Evolutionary conservation across 1,140 invertebrate species (phyloP).

Genomic region (Delia radicum): DNA sequence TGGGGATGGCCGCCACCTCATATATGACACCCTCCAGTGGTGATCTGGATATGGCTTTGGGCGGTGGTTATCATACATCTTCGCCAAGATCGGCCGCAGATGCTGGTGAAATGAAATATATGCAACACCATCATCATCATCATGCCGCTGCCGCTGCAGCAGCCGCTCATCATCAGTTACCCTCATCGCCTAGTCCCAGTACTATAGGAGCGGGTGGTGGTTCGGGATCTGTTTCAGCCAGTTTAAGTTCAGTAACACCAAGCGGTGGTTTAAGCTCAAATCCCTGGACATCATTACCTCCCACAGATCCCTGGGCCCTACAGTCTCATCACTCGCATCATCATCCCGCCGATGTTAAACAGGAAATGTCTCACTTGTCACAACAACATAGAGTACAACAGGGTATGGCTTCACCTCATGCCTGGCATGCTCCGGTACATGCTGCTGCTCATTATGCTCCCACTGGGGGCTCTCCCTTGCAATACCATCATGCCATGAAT

Average conservation of each 20-base stretch:
- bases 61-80: conserved; percentile 71
- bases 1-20: conserved; percentile 80
- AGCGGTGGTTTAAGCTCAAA: conserved; percentile 64
- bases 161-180: conserved; percentile 72
- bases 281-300: conserved; percentile 81
- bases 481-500: conserved; percentile 82
- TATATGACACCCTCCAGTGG: conserved; percentile 78
- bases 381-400: conserved; percentile 58
- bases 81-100: conserved; percentile 77
- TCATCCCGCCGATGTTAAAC: conserved; percentile 67
- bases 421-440: conserved; percentile 84
- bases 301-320: conserved; percentile 79
- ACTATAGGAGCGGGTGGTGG: conserved; percentile 37
- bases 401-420: conserved; percentile 71
- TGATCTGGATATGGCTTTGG: conserved; percentile 73
- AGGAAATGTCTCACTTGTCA: conserved; percentile 63
- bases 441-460: conserved; percentile 77
- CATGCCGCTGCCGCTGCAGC: conserved; percentile 65
- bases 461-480: conserved; percentile 76
- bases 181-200: conserved; percentile 63
- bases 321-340: conserved; percentile 70
- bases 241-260: conserved; percentile 65
- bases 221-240: conserved; percentile 26
- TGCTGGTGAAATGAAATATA: conserved; percentile 92
- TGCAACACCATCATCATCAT: conserved; percentile 78